Evolutionary conservation across 2,888 invertebrate species (phyloP).

Genomic region (Athalia circularis): DNA sequence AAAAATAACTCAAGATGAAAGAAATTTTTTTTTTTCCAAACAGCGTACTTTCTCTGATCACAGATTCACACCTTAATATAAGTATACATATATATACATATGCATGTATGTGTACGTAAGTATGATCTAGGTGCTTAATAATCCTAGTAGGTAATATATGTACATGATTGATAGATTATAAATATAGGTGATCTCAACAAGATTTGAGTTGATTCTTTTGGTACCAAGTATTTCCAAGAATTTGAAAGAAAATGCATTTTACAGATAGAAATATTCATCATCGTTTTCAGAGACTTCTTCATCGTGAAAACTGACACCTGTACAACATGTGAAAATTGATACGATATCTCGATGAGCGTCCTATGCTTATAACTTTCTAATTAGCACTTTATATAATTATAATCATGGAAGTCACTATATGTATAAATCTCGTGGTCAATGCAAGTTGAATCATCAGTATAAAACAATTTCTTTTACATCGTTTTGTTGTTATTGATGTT

Average conservation of each 20-base stretch:
- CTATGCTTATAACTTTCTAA: conserved; percentile 30
- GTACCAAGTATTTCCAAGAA: too few species aligned
- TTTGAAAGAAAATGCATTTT: too few species aligned
- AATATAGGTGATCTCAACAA: conserved; percentile 19
- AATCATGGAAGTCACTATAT: conserved; percentile 14
- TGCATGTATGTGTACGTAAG: background rate
- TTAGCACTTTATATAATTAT: conserved; percentile 26
- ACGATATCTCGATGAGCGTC: background rate
- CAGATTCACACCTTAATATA: conserved; percentile 30
- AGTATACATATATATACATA: conserved; percentile 6
- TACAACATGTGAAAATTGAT: background rate
- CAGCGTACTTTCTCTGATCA: conserved; percentile 19
- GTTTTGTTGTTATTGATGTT: too few species aligned
- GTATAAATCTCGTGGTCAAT: background rate
- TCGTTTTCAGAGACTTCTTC: too few species aligned
- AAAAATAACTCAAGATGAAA: background rate
- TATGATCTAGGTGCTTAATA: conserved; percentile 4
- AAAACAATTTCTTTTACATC: background rate
- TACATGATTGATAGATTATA: conserved; percentile 39
- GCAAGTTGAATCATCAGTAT: background rate
- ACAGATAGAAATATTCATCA: too few species aligned
- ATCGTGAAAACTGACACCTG: too few species aligned
- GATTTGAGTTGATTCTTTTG: background rate
- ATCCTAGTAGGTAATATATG: background rate
- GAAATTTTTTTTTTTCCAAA: background rate